Conservation (phyloP, 1,140 invertebrate genomes). For the Ceratina calcarata region DNA sequence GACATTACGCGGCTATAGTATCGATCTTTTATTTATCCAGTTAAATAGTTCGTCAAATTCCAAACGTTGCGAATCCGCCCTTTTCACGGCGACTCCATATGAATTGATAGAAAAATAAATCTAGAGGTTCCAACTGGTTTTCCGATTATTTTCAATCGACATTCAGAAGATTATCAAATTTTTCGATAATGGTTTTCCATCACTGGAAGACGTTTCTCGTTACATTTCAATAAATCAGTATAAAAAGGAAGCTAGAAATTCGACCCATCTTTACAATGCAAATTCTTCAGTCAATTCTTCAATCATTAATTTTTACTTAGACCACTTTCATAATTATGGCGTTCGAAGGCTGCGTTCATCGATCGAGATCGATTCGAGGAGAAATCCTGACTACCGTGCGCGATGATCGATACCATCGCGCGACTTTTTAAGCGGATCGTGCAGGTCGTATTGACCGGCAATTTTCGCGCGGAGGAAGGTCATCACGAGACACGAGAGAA, state of each 20-base stretch:
- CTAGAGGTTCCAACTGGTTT: no score
- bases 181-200: no score
- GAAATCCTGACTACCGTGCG: constrained; percentile 51
- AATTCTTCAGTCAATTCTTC: no score
- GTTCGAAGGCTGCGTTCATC: no score
- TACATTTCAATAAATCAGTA: no score
- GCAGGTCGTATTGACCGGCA: constrained; percentile 62
- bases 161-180: no score
- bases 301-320: no score
- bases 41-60: constrained; percentile 60
- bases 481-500: constrained; percentile 51
- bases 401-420: constrained; percentile 64
- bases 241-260: no score
- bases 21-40: constrained; percentile 66
- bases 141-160: no score
- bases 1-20: constrained; percentile 58
- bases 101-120: background rate
- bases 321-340: no score
- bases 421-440: constrained; percentile 60
- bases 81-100: background rate
- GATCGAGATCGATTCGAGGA: constrained; percentile 7
- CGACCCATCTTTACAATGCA: no score
- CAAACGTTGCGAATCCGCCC: constrained; percentile 15
- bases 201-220: no score
- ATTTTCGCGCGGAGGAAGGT: constrained; percentile 66